Conservation (phyloP, 2,113 vertebrate species). For the Bos javanicus region DNA sequence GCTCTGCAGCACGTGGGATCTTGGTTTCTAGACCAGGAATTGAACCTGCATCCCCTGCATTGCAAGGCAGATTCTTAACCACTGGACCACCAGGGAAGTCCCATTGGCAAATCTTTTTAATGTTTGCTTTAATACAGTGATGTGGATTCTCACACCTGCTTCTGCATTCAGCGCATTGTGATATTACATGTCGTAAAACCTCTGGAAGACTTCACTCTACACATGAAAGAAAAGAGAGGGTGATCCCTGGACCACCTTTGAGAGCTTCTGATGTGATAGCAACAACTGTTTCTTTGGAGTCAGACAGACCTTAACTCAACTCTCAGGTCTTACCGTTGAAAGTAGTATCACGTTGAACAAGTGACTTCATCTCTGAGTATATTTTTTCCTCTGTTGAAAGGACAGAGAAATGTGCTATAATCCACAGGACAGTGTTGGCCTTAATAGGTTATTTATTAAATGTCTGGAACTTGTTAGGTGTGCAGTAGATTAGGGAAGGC, state of each 20-base stretch:
- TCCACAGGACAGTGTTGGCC: not conserved
- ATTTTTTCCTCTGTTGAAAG: not conserved
- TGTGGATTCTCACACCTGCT: not conserved
- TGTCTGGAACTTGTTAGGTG: not conserved
- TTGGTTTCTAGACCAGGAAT: not conserved
- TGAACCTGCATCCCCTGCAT: not conserved
- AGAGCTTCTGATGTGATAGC: not conserved
- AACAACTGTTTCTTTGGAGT: not conserved
- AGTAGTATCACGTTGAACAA: not conserved
- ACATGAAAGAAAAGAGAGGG: not conserved
- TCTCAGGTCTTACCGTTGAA: not conserved
- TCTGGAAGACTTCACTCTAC: not conserved
- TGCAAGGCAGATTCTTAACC: not conserved
- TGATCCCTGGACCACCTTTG: not conserved
- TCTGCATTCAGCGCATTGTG: not conserved
- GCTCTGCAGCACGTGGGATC: not conserved
- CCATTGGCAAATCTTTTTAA: not conserved
- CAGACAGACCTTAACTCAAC: not conserved
- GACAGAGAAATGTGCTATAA: not conserved
- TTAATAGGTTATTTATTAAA: slow-evolving; percentile 6
- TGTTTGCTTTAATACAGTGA: not conserved
- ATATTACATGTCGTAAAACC: not conserved
- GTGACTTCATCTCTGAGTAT: not conserved
- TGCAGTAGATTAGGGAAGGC: not conserved
- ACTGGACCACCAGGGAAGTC: not conserved